Evolutionary conservation across 2,797 vertebrate genomes (phyloP), one percentile per base, ranked within the genome.

Genomic region (Calcarius lapponicus): DNA sequence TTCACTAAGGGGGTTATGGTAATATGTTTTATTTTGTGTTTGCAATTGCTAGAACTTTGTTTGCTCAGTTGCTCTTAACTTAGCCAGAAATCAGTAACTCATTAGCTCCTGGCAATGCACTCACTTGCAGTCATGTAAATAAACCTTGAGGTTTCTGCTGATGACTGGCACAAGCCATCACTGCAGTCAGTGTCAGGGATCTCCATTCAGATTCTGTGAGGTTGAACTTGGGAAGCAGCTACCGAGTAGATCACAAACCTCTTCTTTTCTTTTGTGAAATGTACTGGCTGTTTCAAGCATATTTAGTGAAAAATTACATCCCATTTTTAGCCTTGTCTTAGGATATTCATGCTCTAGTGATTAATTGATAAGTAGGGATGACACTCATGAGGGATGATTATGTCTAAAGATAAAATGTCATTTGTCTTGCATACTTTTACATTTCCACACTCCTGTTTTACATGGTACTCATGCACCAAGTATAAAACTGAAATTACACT

Each of bases 371-470:
- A 83, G 89, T 72, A 81, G 73, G n/a, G 70, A 78, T 92, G 92
- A 70, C 87, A 92, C 61, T 28, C 51, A 11, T 90, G 76, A 96
- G 67, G 70, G 71, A 95, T 95, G 95, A 80, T 78, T 84, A 29
- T 70, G 51, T 75, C 91, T 94, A 93, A 96, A 94, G 91, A 94
- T 93, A 92, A 93, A 92, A 95, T 94, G 82, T 93, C 91, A 89
- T 93, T 95, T 94, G 85, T 94, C 87, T 94, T 9, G 8, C 89
- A 31, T 86, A 72, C 79, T 93, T 86, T 17, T 80, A 79, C 70
- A 57, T 96, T 92, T 95, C 76, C 57, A 36, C 19, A 17, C 36
- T 95, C 32, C n/a, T 43, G 5, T 90, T 91, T 84, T 90, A 76
- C 57, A 29, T 73, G 67, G 26, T 86, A 56, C 34, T 92, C 75